Evolutionary conservation across 2,888 invertebrate species (phyloP).

Genomic region (Schizotus pectinicornis): DNA sequence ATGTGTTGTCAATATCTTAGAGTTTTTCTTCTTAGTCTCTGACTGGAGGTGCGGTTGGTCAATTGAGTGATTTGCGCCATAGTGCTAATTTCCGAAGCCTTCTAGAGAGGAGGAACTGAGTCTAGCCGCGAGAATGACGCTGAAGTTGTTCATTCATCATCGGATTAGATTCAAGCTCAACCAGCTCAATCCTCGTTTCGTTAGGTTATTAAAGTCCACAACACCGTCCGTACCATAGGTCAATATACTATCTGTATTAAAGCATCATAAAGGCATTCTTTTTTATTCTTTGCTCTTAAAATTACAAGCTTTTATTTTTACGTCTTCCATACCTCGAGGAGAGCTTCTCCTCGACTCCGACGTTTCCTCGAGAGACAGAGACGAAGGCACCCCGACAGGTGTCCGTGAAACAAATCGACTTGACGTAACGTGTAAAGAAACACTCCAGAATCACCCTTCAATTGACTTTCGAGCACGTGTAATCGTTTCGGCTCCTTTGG

Average conservation of each 20-base stretch:
- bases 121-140: too few relatives aligned
- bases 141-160: conserved; percentile 12
- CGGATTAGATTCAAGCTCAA: conserved; percentile 15
- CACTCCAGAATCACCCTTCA: conserved; percentile 1
- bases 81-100: too few relatives aligned
- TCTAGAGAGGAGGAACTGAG: too few relatives aligned
- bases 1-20: too few relatives aligned
- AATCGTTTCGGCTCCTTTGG: neutral
- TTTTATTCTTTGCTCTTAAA: conserved; percentile 11
- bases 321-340: neutral
- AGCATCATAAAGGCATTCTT: conserved; percentile 25
- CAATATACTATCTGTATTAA: conserved; percentile 30
- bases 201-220: conserved; percentile 7
- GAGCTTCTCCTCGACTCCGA: conserved; percentile 3
- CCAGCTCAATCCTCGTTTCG: conserved; percentile 9
- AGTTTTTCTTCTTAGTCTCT: too few relatives aligned
- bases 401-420: conserved; percentile 11
- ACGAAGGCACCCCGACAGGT: neutral
- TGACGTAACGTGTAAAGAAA: conserved; percentile 14
- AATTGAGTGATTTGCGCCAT: too few relatives aligned
- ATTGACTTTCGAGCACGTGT: neutral
- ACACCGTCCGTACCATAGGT: conserved; percentile 19
- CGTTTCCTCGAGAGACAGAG: conserved; percentile 2
- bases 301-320: conserved; percentile 20
- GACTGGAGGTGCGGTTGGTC: too few relatives aligned